A percentile compares a stretch with the other conserved stretches of the same genome.
phyloP scores from a whole-genome alignment of 2,113 vertebrate species.

The Columbina picui region DNA sequence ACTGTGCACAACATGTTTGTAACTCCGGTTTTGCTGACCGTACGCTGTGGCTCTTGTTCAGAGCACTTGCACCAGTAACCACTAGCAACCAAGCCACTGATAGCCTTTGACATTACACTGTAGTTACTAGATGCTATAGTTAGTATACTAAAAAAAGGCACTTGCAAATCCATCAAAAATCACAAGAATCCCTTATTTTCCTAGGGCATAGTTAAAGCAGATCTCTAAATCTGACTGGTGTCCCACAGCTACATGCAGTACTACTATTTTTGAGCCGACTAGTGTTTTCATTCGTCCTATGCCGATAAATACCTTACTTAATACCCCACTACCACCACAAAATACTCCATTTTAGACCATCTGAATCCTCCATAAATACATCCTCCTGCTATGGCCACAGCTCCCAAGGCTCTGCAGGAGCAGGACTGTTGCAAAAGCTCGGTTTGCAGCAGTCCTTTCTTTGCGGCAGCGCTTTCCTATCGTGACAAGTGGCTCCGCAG shows the following conservation, averaged over 20 bases:
- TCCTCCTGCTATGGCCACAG: accelerated
- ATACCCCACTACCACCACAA: accelerated
- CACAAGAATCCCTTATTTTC: neutral
- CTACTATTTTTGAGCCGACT: accelerated
- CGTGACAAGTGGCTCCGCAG: neutral
- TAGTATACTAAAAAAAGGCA: neutral
- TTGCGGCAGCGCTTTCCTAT: conserved; percentile 12
- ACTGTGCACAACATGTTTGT: neutral
- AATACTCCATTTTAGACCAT: accelerated
- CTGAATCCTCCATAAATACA: accelerated
- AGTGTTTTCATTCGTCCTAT: neutral
- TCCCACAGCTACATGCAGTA: neutral
- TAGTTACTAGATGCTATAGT: neutral
- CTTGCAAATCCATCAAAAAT: neutral
- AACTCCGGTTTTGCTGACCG: neutral
- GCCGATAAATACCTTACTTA: neutral
- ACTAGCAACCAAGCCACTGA: conserved; percentile 36
- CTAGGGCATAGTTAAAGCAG: neutral
- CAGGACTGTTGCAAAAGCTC: conserved; percentile 21
- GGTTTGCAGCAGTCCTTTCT: conserved; percentile 56
- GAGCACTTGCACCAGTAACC: conserved; percentile 20
- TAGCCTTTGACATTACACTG: neutral
- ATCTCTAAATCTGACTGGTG: neutral
- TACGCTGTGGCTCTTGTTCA: neutral
- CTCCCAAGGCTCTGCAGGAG: accelerated